Evolutionary conservation across 2,113 vertebrate genomes (phyloP).

Genomic region (Delphinus delphis): DNA sequence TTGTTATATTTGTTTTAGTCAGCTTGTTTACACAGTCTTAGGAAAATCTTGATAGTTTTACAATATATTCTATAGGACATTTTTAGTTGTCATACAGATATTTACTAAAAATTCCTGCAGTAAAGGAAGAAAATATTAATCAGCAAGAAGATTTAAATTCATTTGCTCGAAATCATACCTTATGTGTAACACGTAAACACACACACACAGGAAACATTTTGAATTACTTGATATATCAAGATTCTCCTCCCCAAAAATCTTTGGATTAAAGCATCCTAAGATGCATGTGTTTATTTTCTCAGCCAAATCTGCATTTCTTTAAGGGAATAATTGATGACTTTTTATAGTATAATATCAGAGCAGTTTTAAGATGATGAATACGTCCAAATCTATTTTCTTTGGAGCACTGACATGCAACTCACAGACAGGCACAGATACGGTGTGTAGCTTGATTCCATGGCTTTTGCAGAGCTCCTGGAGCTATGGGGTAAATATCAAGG

Average conservation of each 20-base stretch:
- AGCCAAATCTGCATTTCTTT: neutral
- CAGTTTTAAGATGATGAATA: neutral
- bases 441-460: neutral
- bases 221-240: neutral
- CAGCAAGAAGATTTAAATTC: neutral
- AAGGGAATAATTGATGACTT: neutral
- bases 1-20: neutral
- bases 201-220: neutral
- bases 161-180: neutral
- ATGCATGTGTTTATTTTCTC: neutral
- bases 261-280: neutral
- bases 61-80: neutral
- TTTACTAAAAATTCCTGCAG: neutral
- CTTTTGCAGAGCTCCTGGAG: neutral
- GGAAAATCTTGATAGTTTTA: neutral
- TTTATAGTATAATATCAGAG: neutral
- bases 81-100: neutral
- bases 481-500: neutral
- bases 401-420: neutral
- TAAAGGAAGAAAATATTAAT: conserved; percentile 27
- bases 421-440: neutral
- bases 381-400: neutral
- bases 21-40: neutral
- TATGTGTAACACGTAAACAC: neutral
- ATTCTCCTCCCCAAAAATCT: neutral